Conservation (phyloP, 1,140 invertebrate species). For the Procambarus virginalis region DNA sequence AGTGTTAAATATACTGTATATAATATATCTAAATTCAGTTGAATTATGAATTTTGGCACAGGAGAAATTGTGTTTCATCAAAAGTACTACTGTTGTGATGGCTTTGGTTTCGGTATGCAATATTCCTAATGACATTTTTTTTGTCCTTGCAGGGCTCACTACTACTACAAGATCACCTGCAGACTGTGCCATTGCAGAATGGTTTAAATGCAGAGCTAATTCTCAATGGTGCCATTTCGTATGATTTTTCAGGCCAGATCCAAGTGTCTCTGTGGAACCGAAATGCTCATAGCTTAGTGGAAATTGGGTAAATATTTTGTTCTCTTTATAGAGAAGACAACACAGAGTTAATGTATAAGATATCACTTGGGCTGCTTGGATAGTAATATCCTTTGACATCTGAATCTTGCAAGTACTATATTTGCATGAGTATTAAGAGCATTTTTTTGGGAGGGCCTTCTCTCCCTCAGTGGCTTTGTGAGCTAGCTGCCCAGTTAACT, state of each 20-base stretch:
- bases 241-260: constrained; percentile 89
- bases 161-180: constrained; percentile 83
- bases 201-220: constrained; percentile 84
- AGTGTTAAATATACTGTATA: too few relatives aligned
- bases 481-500: too few relatives aligned
- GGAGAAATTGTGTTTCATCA: too few relatives aligned
- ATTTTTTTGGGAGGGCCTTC: too few relatives aligned
- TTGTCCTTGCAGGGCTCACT: constrained; percentile 78
- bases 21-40: too few relatives aligned
- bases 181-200: constrained; percentile 82
- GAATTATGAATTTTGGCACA: too few relatives aligned
- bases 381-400: background rate
- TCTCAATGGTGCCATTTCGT: constrained; percentile 83
- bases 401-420: too few relatives aligned
- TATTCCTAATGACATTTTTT: background rate
- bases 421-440: too few relatives aligned
- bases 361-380: background rate
- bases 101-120: too few relatives aligned
- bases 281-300: constrained; percentile 87
- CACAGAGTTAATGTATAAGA: background rate
- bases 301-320: constrained; percentile 79
- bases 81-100: too few relatives aligned
- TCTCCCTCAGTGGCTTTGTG: too few relatives aligned
- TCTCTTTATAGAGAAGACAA: background rate
- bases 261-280: constrained; percentile 90